Evolutionary conservation across 1,140 invertebrate genomes (phyloP).

Genomic region (Lordiphosa clarofinis): DNA sequence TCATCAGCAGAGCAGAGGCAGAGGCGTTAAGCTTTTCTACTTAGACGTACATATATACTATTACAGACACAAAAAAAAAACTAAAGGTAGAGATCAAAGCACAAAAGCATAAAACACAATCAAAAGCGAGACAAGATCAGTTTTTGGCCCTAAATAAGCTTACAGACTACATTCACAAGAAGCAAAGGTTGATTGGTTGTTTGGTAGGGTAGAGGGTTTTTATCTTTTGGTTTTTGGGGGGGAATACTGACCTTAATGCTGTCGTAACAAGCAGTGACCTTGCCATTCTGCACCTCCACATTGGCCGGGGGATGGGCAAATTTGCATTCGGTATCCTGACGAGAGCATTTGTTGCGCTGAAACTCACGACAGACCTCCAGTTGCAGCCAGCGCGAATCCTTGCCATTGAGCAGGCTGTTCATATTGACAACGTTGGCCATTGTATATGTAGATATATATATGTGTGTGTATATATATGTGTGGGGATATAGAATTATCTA

Average conservation of each 20-base stretch:
- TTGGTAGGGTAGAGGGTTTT: neutral
- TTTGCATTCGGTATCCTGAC: slow-evolving; percentile 99
- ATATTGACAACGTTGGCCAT: slow-evolving; percentile 96
- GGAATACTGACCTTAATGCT: slow-evolving; percentile 97
- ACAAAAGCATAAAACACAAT: slow-evolving; percentile 65
- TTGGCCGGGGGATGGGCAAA: slow-evolving; percentile 99
- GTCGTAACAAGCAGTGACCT: slow-evolving; percentile 99
- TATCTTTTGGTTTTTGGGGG: neutral
- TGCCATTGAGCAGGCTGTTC: slow-evolving; percentile 97
- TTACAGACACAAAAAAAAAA: slow-evolving; percentile 40
- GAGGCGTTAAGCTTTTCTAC: slow-evolving; percentile 3
- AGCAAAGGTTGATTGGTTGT: slow-evolving; percentile 39
- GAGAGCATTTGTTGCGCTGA: slow-evolving; percentile 99
- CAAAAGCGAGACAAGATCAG: slow-evolving; percentile 64
- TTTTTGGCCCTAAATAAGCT: slow-evolving; percentile 31
- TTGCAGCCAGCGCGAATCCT: slow-evolving; percentile 99
- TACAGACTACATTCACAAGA: slow-evolving; percentile 65
- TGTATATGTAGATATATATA: slow-evolving; percentile 19
- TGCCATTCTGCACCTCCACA: slow-evolving; percentile 99
- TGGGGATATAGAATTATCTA: slow-evolving; percentile 25
- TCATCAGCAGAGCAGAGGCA: slow-evolving; percentile 8
- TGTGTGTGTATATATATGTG: slow-evolving; percentile 9
- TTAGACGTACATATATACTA: slow-evolving; percentile 23
- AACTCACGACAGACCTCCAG: slow-evolving; percentile 99
- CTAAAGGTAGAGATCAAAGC: slow-evolving; percentile 55